Conservation (phyloP, 2,113 vertebrate species). For the Dasyprocta punctata region DNA sequence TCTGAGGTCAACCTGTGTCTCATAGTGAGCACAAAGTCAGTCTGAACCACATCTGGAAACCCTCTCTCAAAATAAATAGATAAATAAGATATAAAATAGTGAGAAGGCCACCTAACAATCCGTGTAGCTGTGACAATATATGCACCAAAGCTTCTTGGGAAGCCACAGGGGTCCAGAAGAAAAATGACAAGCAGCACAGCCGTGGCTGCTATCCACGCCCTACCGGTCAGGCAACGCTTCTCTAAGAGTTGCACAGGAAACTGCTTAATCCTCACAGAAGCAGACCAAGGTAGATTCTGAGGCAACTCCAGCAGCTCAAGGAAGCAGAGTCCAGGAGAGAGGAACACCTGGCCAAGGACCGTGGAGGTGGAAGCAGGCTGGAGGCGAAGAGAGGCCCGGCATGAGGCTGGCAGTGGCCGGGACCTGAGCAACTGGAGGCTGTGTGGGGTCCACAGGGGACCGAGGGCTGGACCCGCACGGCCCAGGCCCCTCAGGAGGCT, state of each 20-base stretch:
- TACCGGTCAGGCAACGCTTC: fast-evolving
- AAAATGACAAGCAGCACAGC: fast-evolving
- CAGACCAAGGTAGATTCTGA: not conserved
- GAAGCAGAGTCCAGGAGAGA: not conserved
- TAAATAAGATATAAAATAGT: not conserved
- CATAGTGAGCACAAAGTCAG: too few relatives aligned
- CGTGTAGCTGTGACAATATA: not conserved
- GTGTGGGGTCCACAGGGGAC: too few relatives aligned
- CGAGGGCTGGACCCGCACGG: too few relatives aligned
- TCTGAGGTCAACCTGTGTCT: too few relatives aligned
- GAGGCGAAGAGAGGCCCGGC: too few relatives aligned
- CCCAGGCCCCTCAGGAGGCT: too few relatives aligned
- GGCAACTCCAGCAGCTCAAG: not conserved
- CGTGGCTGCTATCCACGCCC: not conserved
- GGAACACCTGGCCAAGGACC: not conserved
- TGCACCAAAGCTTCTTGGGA: not conserved
- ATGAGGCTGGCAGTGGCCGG: too few relatives aligned
- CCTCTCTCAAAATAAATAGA: too few relatives aligned
- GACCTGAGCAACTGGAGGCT: too few relatives aligned
- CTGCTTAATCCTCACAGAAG: not conserved
- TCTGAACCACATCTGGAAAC: too few relatives aligned
- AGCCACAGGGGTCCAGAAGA: not conserved
- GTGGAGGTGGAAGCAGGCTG: not conserved
- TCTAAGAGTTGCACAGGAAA: not conserved
- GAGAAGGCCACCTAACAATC: not conserved